phyloP scores from a whole-genome alignment of 2,113 vertebrate genomes.

The Benitochromis conjunctus region DNA sequence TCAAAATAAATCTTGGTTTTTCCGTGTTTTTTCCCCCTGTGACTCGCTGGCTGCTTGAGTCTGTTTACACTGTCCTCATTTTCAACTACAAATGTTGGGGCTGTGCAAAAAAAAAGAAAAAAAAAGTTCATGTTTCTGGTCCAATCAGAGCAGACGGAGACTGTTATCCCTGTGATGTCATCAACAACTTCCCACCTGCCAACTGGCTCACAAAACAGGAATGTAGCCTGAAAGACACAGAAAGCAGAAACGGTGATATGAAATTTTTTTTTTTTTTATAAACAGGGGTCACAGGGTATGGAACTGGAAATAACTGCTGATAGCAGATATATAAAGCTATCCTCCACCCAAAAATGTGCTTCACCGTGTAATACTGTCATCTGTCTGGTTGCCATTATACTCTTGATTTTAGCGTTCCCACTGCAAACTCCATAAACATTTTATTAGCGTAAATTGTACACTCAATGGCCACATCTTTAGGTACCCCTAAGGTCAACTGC shows the following conservation, averaged over 20 bases:
- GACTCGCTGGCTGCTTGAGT: constrained; percentile 69
- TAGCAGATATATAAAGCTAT: neutral
- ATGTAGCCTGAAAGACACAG: constrained; percentile 19
- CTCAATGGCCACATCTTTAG: neutral
- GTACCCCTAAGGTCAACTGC: neutral
- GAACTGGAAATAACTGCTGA: neutral
- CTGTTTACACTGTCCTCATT: constrained; percentile 82
- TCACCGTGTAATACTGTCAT: neutral
- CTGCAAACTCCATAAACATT: neutral
- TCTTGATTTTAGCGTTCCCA: neutral
- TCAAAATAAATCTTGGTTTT: constrained; percentile 95
- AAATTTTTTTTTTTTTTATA: neutral
- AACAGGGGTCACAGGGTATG: neutral
- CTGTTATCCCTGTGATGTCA: constrained; percentile 82
- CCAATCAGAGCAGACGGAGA: constrained; percentile 91
- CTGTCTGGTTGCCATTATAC: neutral
- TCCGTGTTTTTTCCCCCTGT: constrained; percentile 40
- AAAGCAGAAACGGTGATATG: neutral
- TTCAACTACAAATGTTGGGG: constrained; percentile 91
- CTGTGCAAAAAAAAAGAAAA: constrained; percentile 82
- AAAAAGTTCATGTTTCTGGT: constrained; percentile 86
- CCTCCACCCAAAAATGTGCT: neutral
- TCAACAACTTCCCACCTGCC: constrained; percentile 32
- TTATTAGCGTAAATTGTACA: neutral
- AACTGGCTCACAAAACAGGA: constrained; percentile 30